Evolutionary conservation across 2,797 vertebrate genomes (phyloP).

Genomic region (Hipposideros larvatus): DNA sequence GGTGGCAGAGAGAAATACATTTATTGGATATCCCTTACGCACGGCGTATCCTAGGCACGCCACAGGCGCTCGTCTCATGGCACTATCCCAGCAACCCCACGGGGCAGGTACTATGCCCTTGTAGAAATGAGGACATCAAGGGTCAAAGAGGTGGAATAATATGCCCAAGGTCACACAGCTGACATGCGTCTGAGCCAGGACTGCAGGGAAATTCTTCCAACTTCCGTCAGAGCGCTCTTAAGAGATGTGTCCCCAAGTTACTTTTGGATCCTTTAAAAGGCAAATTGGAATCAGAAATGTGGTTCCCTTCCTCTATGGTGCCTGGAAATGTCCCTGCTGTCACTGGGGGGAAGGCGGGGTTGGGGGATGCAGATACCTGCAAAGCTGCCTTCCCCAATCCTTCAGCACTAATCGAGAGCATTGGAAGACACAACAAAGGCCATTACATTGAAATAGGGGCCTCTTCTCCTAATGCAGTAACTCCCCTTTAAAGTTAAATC

Average conservation of each 20-base stretch:
- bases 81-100: background rate
- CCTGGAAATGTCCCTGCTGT: background rate
- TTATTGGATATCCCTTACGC: background rate
- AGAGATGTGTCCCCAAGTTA: background rate
- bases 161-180: background rate
- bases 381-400: background rate
- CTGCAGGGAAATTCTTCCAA: background rate
- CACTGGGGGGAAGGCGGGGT: background rate
- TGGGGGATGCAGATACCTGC: rapidly evolving
- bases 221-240: background rate
- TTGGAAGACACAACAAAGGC: background rate
- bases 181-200: background rate
- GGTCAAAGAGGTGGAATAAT: background rate
- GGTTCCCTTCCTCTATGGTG: rapidly evolving
- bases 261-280: background rate
- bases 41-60: background rate
- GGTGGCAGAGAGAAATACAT: background rate
- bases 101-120: no score
- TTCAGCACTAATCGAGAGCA: background rate
- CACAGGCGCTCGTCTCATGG: background rate
- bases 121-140: background rate
- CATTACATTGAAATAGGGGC: background rate
- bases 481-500: conserved; percentile 71
- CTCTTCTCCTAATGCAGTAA: background rate
- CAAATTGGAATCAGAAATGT: background rate